phyloP scores from a whole-genome alignment of 2,113 vertebrate species.

The Nothocercus nigrocapillus region DNA sequence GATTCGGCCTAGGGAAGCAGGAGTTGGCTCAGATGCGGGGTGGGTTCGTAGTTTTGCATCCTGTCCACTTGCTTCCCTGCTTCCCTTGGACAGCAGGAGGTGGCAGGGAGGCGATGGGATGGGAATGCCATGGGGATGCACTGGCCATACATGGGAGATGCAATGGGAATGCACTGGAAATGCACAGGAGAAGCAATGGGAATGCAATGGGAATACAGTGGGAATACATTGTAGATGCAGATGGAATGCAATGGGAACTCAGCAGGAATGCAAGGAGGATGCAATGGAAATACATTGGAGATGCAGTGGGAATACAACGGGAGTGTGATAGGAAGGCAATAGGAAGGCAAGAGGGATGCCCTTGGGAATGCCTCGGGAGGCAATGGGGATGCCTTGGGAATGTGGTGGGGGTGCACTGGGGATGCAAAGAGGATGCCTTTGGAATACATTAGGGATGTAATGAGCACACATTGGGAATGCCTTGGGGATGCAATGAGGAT shows the following conservation, averaged over 20 bases:
- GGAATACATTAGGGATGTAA: rapidly evolving
- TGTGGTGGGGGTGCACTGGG: rapidly evolving
- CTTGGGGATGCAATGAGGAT: rapidly evolving
- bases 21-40: not conserved
- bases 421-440: rapidly evolving
- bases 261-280: too few relatives aligned
- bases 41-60: not conserved
- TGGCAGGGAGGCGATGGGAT: rapidly evolving
- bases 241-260: not conserved
- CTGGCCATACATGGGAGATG: not conserved
- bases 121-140: rapidly evolving
- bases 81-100: not conserved
- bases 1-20: not conserved
- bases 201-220: rapidly evolving
- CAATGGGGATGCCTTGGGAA: rapidly evolving
- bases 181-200: too few relatives aligned
- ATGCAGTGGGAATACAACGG: rapidly evolving
- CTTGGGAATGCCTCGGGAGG: rapidly evolving
- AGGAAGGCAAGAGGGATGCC: rapidly evolving
- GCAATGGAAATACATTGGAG: too few relatives aligned
- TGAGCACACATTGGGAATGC: not conserved
- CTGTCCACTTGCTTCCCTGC: rapidly evolving
- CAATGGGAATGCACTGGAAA: too few relatives aligned
- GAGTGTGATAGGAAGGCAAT: rapidly evolving
- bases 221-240: not conserved